phyloP scores from a whole-genome alignment of 2,888 invertebrate species.

The Drosophila ustulata region DNA sequence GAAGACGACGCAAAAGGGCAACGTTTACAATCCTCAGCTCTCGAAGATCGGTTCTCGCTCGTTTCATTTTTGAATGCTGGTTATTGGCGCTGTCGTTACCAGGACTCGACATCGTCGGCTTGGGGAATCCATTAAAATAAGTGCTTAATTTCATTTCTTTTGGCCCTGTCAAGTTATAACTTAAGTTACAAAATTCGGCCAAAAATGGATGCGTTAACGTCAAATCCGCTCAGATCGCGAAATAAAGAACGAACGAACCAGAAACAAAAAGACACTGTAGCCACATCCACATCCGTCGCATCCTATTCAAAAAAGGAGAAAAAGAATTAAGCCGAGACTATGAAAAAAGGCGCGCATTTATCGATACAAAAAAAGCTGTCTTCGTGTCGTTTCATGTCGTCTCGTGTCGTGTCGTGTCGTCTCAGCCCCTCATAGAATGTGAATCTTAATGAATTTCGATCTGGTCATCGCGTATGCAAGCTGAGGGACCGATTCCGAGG shows the following conservation, averaged over 20 bases:
- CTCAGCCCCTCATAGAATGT: conserved; percentile 62
- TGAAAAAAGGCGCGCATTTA: conserved; percentile 31
- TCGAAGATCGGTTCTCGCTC: conserved; percentile 4
- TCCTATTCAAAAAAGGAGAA: conserved; percentile 13
- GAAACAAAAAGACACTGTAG: conserved; percentile 13
- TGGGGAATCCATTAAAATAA: conserved; percentile 75
- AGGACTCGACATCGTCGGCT: conserved; percentile 33
- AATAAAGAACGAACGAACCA: conserved; percentile 4
- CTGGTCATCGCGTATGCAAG: conserved; percentile 48
- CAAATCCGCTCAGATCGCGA: conserved; percentile 41
- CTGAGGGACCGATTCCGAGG: neutral
- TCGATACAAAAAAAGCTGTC: conserved; percentile 47
- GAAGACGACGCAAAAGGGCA: conserved; percentile 1
- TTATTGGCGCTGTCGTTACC: conserved; percentile 28
- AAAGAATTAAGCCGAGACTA: conserved; percentile 32
- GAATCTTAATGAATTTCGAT: conserved; percentile 80
- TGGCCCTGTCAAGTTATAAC: conserved; percentile 62
- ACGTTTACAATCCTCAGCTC: conserved; percentile 52
- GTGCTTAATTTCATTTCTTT: conserved; percentile 69
- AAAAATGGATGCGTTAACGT: conserved; percentile 66
- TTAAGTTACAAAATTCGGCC: conserved; percentile 64
- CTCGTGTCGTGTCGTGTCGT: conserved; percentile 13
- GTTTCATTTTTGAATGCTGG: conserved; percentile 4
- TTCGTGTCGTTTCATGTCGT: conserved; percentile 23
- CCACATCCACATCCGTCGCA: conserved; percentile 52